These are phyloP conservation scores for Gonioctena quinquepunctata DNA, from an alignment of 1,140 invertebrate genomes.

Conservation along the genomic window DNA sequence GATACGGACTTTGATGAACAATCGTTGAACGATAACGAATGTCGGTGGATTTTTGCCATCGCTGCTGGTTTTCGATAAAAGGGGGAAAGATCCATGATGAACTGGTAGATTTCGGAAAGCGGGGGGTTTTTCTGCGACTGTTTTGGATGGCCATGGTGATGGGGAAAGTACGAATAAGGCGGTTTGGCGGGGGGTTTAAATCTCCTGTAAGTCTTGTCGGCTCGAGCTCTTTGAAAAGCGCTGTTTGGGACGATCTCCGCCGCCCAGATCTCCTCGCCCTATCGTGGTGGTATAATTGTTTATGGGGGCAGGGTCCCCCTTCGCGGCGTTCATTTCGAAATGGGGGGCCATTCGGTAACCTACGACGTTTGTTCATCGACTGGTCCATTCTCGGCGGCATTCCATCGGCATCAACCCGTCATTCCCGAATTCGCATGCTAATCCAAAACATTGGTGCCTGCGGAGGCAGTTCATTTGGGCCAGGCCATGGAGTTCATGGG, in stretches of 20 bases:
- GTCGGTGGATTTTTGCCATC: constrained; percentile 99
- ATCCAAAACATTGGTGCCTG: too few relatives aligned
- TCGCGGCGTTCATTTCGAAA: constrained; percentile 74
- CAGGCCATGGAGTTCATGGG: constrained; percentile 78
- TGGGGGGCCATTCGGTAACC: constrained; percentile 67
- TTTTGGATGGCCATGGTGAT: constrained; percentile 99
- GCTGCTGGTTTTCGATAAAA: constrained; percentile 96
- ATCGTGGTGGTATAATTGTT: constrained; percentile 58
- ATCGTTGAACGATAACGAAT: constrained; percentile 95
- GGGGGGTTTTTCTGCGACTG: constrained; percentile 94
- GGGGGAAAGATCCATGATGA: constrained; percentile 99
- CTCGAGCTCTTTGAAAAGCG: constrained; percentile 73
- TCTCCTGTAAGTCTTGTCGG: constrained; percentile 87
- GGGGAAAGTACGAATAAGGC: constrained; percentile 97
- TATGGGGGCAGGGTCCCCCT: constrained; percentile 64
- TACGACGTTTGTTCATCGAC: constrained; percentile 62
- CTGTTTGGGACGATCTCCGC: constrained; percentile 73
- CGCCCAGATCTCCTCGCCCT: constrained; percentile 59
- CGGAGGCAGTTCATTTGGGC: constrained; percentile 68
- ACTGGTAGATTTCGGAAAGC: constrained; percentile 98
- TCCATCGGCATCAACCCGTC: too few relatives aligned
- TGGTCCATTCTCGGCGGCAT: constrained; percentile 61
- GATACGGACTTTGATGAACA: constrained; percentile 79
- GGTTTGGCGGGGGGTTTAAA: constrained; percentile 98
- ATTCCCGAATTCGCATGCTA: too few relatives aligned